These are phyloP conservation scores for Falco peregrinus DNA, from an alignment of 2,797 vertebrate genomes.

Conservation along the genomic window DNA sequence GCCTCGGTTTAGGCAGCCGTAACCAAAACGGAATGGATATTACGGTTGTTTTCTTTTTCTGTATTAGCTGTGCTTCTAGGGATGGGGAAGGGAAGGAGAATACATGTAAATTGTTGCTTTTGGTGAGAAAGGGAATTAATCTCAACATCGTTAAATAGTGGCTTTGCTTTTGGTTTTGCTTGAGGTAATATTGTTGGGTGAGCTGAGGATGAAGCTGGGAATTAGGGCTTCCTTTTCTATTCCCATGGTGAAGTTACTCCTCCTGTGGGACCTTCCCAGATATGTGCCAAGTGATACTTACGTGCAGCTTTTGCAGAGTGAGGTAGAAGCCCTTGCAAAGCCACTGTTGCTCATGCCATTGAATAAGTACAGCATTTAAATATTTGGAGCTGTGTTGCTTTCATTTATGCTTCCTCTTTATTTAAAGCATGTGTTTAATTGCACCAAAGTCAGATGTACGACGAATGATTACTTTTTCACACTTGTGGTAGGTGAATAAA, in stretches of 20 bases:
- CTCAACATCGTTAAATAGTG: background rate
- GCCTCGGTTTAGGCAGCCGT: background rate
- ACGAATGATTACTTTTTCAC: background rate
- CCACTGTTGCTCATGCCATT: background rate
- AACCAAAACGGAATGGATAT: background rate
- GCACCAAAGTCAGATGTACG: background rate
- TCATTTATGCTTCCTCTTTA: background rate
- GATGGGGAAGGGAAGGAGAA: background rate
- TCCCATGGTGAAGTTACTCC: background rate
- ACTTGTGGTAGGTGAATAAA: background rate
- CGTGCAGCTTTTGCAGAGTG: background rate
- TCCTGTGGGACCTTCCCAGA: background rate
- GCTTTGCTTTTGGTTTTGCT: background rate
- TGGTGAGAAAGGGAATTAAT: background rate
- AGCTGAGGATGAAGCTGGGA: background rate
- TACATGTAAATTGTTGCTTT: background rate
- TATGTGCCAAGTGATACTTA: background rate
- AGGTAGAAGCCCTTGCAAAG: background rate
- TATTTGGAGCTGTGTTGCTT: background rate
- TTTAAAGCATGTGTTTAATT: background rate
- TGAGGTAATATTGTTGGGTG: background rate
- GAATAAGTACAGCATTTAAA: background rate
- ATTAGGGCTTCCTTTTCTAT: background rate
- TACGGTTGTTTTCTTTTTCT: background rate
- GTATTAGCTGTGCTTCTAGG: background rate